Evolutionary conservation across 2,113 vertebrate genomes (phyloP).

Genomic region (Lipotes vexillifer): DNA sequence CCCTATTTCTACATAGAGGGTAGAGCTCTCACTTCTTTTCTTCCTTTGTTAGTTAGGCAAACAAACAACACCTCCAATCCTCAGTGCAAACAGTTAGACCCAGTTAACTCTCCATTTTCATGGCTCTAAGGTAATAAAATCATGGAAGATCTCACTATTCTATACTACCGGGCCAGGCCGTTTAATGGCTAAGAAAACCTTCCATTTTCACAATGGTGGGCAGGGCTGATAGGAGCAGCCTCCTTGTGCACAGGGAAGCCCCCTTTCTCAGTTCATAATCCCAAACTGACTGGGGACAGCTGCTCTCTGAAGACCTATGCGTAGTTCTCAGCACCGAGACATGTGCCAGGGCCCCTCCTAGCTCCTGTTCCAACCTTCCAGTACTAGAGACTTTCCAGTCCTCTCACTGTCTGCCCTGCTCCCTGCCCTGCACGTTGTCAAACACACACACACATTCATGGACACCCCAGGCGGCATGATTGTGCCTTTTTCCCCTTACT

Average conservation of each 20-base stretch:
- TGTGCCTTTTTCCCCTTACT: background rate
- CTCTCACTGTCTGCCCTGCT: fast-evolving
- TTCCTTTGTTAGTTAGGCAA: background rate
- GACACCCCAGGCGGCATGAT: fast-evolving
- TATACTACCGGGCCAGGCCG: background rate
- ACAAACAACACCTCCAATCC: background rate
- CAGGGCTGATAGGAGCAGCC: background rate
- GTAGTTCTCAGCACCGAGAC: background rate
- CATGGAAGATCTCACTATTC: background rate
- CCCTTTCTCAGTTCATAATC: background rate
- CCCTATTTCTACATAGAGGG: background rate
- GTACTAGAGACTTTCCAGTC: background rate
- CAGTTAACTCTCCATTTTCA: background rate
- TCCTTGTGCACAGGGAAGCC: background rate
- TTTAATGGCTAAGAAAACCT: background rate
- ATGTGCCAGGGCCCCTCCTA: background rate
- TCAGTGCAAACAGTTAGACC: background rate
- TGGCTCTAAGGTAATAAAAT: background rate
- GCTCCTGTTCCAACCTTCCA: background rate
- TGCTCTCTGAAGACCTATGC: background rate
- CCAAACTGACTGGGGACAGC: background rate
- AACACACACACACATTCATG: background rate
- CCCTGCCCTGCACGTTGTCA: background rate
- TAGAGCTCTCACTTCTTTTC: background rate
- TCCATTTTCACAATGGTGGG: background rate